Conservation (phyloP, 30 jellyfish, hydroid and myxozoan species). For the Sanderia malayensis region DNA sequence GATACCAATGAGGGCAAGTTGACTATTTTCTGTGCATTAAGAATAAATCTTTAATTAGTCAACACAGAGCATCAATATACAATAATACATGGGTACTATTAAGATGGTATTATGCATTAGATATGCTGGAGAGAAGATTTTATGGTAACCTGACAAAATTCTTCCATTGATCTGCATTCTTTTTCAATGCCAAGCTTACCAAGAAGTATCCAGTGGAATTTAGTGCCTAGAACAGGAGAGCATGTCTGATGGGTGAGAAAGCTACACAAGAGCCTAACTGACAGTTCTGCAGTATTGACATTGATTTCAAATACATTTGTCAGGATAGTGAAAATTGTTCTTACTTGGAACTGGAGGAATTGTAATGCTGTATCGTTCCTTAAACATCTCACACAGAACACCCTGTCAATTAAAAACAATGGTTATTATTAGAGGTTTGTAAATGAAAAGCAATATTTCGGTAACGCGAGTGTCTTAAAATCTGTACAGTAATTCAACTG, state of each 20-base stretch:
- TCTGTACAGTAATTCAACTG: too few species aligned
- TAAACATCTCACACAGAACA: slow-evolving; percentile 75
- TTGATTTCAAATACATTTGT: too few species aligned
- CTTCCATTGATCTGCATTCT: slow-evolving; percentile 92
- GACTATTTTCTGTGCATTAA: slow-evolving; percentile 68
- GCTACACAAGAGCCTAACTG: too few species aligned
- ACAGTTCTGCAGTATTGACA: too few species aligned
- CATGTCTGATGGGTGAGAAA: too few species aligned
- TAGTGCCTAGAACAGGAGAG: slow-evolving; percentile 57
- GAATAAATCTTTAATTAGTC: background rate
- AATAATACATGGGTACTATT: background rate
- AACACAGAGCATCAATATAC: too few species aligned
- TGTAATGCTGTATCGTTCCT: slow-evolving; percentile 63
- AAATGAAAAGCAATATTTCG: background rate
- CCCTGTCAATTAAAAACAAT: slow-evolving; percentile 36
- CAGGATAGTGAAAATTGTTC: background rate
- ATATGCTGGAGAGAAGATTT: background rate
- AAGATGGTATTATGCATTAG: background rate
- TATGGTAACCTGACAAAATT: slow-evolving; percentile 75
- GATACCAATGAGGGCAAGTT: slow-evolving; percentile 83
- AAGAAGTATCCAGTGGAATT: slow-evolving; percentile 85
- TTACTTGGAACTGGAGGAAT: slow-evolving; percentile 85
- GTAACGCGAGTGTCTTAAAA: too few species aligned
- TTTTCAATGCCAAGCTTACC: slow-evolving; percentile 91
- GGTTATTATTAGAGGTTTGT: too few species aligned